A percentile compares a stretch with the other conserved stretches of the same genome.
Conservation (phyloP, 2,797 vertebrate species). For the Acropternis orthonyx region DNA sequence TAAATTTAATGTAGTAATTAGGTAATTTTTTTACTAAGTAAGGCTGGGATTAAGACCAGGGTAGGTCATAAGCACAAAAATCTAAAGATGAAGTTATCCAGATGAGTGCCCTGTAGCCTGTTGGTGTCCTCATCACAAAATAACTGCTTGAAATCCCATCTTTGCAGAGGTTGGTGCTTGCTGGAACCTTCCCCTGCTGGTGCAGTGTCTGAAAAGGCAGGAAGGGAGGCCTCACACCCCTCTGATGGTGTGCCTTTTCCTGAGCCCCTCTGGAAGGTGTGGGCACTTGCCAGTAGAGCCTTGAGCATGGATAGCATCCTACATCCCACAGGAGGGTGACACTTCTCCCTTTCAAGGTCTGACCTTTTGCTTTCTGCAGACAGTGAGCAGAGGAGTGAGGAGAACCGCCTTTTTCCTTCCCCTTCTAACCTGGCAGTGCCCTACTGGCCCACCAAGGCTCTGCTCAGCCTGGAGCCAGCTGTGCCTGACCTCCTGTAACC, state of each 20-base stretch:
- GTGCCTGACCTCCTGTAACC: neutral
- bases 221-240: neutral
- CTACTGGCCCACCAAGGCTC: neutral
- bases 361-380: neutral
- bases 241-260: no score
- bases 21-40: neutral
- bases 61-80: neutral
- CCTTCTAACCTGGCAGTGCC: neutral
- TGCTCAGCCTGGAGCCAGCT: neutral
- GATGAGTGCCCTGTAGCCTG: neutral
- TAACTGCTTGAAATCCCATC: neutral
- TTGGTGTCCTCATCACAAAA: neutral
- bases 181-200: neutral
- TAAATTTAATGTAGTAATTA: neutral
- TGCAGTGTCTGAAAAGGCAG: neutral
- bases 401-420: neutral
- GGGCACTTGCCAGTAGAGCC: neutral
- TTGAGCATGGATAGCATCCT: fast-evolving
- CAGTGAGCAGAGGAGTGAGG: neutral
- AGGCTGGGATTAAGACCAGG: neutral
- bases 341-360: neutral
- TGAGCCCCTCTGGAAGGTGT: neutral
- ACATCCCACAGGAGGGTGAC: neutral
- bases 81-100: neutral
- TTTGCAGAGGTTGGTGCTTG: neutral